A percentile compares a stretch with the other conserved stretches of the same genome.
Evolutionary conservation across 2,113 vertebrate genomes (phyloP).

Genomic region (Mobula hypostoma): DNA sequence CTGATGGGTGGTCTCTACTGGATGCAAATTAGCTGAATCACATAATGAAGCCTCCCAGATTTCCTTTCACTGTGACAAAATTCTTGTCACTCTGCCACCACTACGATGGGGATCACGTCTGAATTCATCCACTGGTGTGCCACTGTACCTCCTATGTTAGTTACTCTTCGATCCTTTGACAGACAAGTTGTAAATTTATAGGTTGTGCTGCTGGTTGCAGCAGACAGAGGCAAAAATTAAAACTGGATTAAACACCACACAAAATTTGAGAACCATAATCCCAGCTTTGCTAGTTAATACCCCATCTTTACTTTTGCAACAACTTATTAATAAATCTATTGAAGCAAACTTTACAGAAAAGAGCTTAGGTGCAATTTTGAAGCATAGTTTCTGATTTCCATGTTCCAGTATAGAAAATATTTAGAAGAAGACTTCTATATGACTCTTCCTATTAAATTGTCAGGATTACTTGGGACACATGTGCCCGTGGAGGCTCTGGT

Average conservation of each 20-base stretch:
- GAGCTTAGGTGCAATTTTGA: neutral
- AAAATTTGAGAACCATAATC: neutral
- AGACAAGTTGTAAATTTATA: neutral
- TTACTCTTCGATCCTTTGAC: neutral
- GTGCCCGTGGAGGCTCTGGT: neutral
- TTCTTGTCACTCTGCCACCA: too few relatives aligned
- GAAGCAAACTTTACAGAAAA: neutral
- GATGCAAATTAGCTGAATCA: too few relatives aligned
- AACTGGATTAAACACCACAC: neutral
- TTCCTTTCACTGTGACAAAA: neutral
- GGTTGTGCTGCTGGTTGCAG: neutral
- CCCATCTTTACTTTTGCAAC: neutral
- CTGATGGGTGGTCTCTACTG: too few relatives aligned
- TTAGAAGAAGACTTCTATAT: neutral
- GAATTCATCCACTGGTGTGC: neutral
- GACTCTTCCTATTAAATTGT: neutral
- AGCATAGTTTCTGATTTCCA: neutral
- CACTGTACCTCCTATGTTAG: neutral
- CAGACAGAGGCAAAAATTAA: neutral
- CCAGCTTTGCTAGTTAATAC: neutral
- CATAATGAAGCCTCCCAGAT: neutral
- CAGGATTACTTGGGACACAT: neutral
- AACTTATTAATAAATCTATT: neutral
- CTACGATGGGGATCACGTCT: neutral
- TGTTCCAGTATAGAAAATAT: neutral